Conservation (phyloP, 2,888 invertebrate species). For the Himalopsyche anomala region DNA sequence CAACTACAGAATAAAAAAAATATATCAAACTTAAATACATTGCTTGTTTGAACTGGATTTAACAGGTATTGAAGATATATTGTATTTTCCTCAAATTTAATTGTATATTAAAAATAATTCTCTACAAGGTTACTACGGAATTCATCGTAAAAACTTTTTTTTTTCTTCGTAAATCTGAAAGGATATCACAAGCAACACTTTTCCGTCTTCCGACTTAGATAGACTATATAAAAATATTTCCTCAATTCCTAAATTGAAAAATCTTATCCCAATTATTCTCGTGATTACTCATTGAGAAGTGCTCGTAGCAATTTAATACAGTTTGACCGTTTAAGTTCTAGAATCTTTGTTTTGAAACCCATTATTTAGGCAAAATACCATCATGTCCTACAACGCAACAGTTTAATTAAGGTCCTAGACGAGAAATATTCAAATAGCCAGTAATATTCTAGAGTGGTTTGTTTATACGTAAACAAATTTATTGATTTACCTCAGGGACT, state of each 20-base stretch:
- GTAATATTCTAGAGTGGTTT: not conserved
- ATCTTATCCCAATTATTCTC: not conserved
- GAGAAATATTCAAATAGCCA: not conserved
- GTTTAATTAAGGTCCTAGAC: not conserved
- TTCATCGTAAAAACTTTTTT: too few species aligned
- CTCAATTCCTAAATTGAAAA: not conserved
- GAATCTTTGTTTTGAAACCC: not conserved
- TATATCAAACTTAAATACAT: too few species aligned
- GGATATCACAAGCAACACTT: too few species aligned
- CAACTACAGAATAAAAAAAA: too few species aligned
- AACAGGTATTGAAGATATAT: too few species aligned
- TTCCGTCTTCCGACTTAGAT: slow-evolving; percentile 8
- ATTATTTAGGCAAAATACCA: not conserved
- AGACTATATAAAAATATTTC: not conserved
- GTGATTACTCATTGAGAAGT: not conserved
- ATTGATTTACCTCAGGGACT: not conserved
- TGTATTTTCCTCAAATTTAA: too few species aligned
- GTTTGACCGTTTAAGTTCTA: not conserved
- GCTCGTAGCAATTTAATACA: slow-evolving; percentile 5
- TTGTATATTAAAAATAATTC: too few species aligned
- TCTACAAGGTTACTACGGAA: too few species aligned
- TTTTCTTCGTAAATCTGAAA: too few species aligned
- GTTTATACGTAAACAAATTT: not conserved
- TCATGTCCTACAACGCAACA: slow-evolving; percentile 1
- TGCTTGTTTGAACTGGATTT: too few species aligned